Evolutionary conservation across 1,140 invertebrate species (phyloP), one percentile per base, ranked within the genome.

Genomic region (Danaus melanippus): DNA sequence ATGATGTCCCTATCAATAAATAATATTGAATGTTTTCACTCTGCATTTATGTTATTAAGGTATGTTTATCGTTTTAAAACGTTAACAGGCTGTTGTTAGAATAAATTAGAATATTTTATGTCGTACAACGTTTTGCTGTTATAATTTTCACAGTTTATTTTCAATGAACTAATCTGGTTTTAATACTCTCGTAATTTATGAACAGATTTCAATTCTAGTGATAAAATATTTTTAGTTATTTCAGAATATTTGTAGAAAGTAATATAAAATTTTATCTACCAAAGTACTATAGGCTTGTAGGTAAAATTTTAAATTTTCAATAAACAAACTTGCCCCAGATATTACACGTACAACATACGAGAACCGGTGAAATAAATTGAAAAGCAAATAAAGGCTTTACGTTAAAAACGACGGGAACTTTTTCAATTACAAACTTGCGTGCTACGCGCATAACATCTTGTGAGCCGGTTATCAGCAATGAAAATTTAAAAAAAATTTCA

Each of bases 361-460:
- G 67, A 32, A 64, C 66, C 66, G 57, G 67, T 64, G 67, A 72
- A 81, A 78, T 71, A 79, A 81, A 82, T 82, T 76, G 76, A 74
- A 82, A 82, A 82, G 69, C 76, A 84, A 82, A 79, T 79, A 84
- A 84, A 82, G 74, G 71, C 69, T 76, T 74, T 70, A 66, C 72
- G 78, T 80, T 78, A 78, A 84, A 84, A 79, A 78, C 74, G 72
- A 74, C 66, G 67, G 66, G 56, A 84, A 84, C 78, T 84, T 84
- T 83, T 84, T 84, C 81, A 84, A 84, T 84, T 84, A 84, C 78
- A 76, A 79, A 83, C 73, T 83, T 83, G 79, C 72, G 79, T 80
- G 73, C 66, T 48, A 64, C 64, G 64, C 69, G 58, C 67, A 58
- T 70, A 67, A 66, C 66, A 68, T 65, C 60, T 61, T 65, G 58